phyloP scores from a whole-genome alignment of 2,113 vertebrate species.

The Dicentrarchus labrax region DNA sequence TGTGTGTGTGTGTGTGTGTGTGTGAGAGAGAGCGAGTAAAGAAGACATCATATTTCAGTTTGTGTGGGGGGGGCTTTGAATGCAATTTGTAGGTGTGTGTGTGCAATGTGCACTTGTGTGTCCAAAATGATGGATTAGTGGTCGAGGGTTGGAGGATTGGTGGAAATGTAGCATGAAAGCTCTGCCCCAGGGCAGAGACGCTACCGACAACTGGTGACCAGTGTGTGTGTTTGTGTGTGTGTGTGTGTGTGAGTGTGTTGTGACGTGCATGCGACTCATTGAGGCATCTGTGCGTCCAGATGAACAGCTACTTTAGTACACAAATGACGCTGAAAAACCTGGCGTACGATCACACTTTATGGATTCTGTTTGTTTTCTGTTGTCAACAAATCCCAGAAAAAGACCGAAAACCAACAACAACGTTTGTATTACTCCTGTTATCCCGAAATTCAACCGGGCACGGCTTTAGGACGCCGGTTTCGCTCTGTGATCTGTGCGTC shows the following conservation, averaged over 20 bases:
- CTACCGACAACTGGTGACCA: slow-evolving; percentile 50
- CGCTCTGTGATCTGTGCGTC: too few relatives aligned
- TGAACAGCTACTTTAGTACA: background rate
- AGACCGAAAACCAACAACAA: background rate
- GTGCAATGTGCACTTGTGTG: slow-evolving; percentile 13
- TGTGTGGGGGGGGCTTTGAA: background rate
- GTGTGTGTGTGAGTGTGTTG: slow-evolving; percentile 7
- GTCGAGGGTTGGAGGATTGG: slow-evolving; percentile 57
- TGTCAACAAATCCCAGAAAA: background rate
- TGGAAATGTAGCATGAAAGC: slow-evolving; percentile 77
- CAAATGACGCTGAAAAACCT: slow-evolving; percentile 24
- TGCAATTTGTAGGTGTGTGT: background rate
- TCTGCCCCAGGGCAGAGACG: slow-evolving; percentile 54
- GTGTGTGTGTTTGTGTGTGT: slow-evolving; percentile 29
- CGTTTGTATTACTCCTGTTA: background rate
- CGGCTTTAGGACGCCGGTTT: too few relatives aligned
- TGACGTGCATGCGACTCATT: slow-evolving; percentile 4
- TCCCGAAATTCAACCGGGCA: too few relatives aligned
- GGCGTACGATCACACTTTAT: background rate
- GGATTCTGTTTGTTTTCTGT: background rate
- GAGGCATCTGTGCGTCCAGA: slow-evolving; percentile 44
- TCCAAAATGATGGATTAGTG: slow-evolving; percentile 71
- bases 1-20: slow-evolving; percentile 6
- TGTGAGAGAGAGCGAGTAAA: background rate
- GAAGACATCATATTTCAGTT: background rate